These are phyloP conservation scores for Chironomus tepperi DNA, from an alignment of 1,140 invertebrate species.

Conservation along the genomic window DNA sequence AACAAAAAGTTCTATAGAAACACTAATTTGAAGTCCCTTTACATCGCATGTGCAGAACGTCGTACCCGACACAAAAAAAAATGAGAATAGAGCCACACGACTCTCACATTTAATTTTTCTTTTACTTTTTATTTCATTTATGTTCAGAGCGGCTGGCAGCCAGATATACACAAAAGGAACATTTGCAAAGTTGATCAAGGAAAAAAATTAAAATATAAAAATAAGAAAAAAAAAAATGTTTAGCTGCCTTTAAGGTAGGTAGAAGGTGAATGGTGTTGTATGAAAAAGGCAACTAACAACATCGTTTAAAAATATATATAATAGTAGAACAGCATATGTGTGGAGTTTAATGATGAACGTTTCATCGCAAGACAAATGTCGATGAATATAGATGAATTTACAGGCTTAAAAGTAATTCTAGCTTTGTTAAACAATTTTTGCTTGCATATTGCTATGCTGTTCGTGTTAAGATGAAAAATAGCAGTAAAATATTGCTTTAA, in stretches of 20 bases:
- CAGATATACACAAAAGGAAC: background rate
- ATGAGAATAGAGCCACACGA: slow-evolving; percentile 16
- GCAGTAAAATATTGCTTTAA: too few relatives aligned
- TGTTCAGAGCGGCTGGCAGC: background rate
- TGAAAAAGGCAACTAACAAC: background rate
- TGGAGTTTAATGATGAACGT: background rate
- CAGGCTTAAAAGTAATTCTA: background rate
- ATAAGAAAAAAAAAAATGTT: background rate
- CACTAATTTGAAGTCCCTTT: background rate
- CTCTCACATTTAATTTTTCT: background rate
- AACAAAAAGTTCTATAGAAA: background rate
- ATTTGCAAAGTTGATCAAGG: slow-evolving; percentile 12
- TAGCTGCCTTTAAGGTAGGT: slow-evolving; percentile 11
- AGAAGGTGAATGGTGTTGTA: slow-evolving; percentile 4
- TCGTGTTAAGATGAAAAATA: too few relatives aligned
- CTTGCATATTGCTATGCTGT: too few relatives aligned
- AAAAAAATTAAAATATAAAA: background rate
- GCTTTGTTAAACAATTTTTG: too few relatives aligned
- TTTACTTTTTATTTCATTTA: slow-evolving; percentile 3
- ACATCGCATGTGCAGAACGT: slow-evolving; percentile 15
- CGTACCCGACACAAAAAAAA: background rate
- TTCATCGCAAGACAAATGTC: slow-evolving; percentile 12
- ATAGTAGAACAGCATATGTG: background rate
- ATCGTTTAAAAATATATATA: background rate
- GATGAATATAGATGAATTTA: background rate